A percentile compares a stretch with the other conserved stretches of the same genome.
phyloP scores from a whole-genome alignment of 35 echinoderm and acorn worm genomes.

The Heliocidaris erythrogramma region DNA sequence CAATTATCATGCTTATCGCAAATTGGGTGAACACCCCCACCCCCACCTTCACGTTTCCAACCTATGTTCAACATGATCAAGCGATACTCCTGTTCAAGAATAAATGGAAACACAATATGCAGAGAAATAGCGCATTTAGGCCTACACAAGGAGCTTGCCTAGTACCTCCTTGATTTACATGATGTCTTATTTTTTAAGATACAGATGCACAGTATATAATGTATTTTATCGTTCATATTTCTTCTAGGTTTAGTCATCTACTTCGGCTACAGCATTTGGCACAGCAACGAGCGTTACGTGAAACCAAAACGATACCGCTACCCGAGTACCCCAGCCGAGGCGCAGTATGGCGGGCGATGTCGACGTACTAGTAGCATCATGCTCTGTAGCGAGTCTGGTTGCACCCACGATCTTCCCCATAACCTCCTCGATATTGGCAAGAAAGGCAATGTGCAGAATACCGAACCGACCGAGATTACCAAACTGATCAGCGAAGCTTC shows the following conservation, averaged over 20 bases:
- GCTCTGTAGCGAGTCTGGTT: conserved; percentile 42
- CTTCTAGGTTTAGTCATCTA: conserved; percentile 61
- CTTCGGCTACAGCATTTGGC: conserved; percentile 62
- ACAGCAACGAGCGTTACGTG: conserved; percentile 64
- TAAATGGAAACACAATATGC: too few relatives aligned
- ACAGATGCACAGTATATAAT: background rate
- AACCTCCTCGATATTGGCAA: background rate
- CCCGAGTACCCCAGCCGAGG: conserved; percentile 26
- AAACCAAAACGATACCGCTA: conserved; percentile 29
- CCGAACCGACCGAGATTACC: conserved; percentile 14
- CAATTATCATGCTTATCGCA: too few relatives aligned
- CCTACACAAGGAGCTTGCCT: too few relatives aligned
- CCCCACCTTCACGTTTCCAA: too few relatives aligned
- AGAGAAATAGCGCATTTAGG: too few relatives aligned
- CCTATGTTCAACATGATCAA: too few relatives aligned
- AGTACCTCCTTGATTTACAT: too few relatives aligned
- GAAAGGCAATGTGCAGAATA: conserved; percentile 19
- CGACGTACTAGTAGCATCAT: conserved; percentile 21
- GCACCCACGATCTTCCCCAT: conserved; percentile 31
- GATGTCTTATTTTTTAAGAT: too few relatives aligned
- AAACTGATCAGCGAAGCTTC: conserved; percentile 8
- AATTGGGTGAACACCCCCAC: too few relatives aligned
- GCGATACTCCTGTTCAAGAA: too few relatives aligned
- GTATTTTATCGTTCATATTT: background rate
- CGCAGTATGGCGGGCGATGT: conserved; percentile 31